Evolutionary conservation across 2,113 vertebrate species (phyloP), one percentile per base, ranked within the genome.

Genomic region (Gadus macrocephalus): DNA sequence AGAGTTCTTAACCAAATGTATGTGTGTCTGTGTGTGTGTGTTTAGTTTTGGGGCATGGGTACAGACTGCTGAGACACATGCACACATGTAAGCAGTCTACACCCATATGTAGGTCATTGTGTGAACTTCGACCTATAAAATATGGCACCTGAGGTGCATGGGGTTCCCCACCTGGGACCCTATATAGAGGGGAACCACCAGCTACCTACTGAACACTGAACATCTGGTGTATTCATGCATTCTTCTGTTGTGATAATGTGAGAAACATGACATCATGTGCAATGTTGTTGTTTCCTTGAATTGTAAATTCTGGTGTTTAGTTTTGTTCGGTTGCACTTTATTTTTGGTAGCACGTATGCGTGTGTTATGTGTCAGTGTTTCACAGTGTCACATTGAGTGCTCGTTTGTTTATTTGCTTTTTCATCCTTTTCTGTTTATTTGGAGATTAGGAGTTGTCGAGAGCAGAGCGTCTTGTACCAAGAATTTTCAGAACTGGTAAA

Each of bases 1-100:
- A 65, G 15, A 59, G 53, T 17, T 53, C 25, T 22, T 64, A 67
- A 72, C 64, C 64, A 65, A 42, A 38, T 55, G 27, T 65, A 35
- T 66, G 25, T 49, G n/a, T 64, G 55, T 59, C 20, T 71, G 63
- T 70, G 53, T 73, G 11, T 66, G 20, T 20, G n/a, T 66, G 38
- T 66, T 3, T 55, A 16, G 5, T 3, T 55, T 12, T 55, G 55
- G 15, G 55, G 9, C 42, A 49, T 49, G 55, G 3, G 55, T 49
- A 49, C 42, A 49, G 42, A 49, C 42, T 9, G 2, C 17, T 3
- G 14, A 12, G 3, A 56, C 55, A 56, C 55, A 56, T 12, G 55
- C 56, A 59, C 19, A 19, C 15, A 25, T 53, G 35, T 15, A 14
- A 62, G 59, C 62, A 20, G 59, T 15, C 15, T 17, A 22, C 11